Percentiles rank a stretch among this genome's conserved stretches.
These are phyloP conservation scores for Muraenolepis orangiensis DNA, from an alignment of 2,797 vertebrate species.

Conservation along the genomic window DNA sequence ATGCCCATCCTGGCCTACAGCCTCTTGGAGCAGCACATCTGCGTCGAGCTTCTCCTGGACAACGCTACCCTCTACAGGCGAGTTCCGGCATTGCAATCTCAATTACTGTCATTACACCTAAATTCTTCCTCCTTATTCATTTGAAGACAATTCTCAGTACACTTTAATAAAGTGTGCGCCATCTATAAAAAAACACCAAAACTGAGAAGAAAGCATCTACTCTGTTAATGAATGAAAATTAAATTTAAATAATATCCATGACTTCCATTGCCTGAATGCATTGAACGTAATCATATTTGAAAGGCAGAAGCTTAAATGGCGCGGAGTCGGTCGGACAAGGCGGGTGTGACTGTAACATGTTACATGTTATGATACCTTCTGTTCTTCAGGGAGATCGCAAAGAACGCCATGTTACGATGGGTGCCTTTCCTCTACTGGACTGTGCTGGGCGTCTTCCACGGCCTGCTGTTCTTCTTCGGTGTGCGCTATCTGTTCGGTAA, in stretches of 20 bases:
- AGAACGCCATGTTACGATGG: constrained; percentile 93
- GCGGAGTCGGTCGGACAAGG: not conserved
- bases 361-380: not conserved
- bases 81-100: constrained; percentile 29
- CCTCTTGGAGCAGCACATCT: constrained; percentile 94
- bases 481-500: constrained; percentile 87
- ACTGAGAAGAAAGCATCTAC: not conserved
- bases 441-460: constrained; percentile 87
- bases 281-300: not conserved
- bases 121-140: not conserved
- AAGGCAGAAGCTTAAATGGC: not conserved
- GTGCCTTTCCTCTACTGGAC: constrained; percentile 93
- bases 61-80: constrained; percentile 92
- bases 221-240: not conserved
- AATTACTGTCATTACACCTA: not conserved
- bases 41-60: constrained; percentile 82
- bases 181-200: not conserved
- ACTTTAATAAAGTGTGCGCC: not conserved
- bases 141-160: not conserved
- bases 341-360: not conserved
- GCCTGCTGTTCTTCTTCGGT: constrained; percentile 94
- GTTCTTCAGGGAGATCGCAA: constrained; percentile 81
- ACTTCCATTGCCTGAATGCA: not conserved
- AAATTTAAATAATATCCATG: not conserved
- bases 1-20: constrained; percentile 97